Evolutionary conservation across 2,113 vertebrate genomes (phyloP).

Genomic region (Sisor rabdophorus): DNA sequence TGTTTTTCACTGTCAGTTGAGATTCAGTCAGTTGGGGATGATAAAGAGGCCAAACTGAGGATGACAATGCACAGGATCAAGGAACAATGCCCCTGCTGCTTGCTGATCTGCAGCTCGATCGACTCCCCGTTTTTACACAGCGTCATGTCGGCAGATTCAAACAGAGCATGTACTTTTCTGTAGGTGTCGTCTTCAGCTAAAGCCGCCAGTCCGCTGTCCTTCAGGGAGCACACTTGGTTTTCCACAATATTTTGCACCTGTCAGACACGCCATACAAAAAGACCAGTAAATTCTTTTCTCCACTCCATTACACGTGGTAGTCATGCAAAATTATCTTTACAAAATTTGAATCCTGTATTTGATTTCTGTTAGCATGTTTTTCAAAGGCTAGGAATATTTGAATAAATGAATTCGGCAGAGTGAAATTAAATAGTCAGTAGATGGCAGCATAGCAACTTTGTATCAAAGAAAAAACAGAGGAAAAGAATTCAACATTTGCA

Average conservation of each 20-base stretch:
- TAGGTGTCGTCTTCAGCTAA: slow-evolving; percentile 68
- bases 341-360: no score
- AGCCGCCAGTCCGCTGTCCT: slow-evolving; percentile 54
- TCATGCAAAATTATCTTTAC: no score
- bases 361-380: no score
- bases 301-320: no score
- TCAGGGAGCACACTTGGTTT: slow-evolving; percentile 55
- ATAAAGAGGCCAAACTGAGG: slow-evolving; percentile 69
- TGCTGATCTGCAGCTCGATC: slow-evolving; percentile 60
- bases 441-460: no score
- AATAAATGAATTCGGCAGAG: no score
- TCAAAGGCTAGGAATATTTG: no score
- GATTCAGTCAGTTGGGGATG: slow-evolving; percentile 30
- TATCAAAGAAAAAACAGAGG: no score
- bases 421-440: no score
- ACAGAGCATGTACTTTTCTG: slow-evolving; percentile 64
- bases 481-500: no score
- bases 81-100: slow-evolving; percentile 57
- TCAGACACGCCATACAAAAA: neutral
- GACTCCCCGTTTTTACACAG: slow-evolving; percentile 68
- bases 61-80: slow-evolving; percentile 77
- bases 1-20: neutral
- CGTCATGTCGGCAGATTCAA: slow-evolving; percentile 64
- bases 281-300: neutral
- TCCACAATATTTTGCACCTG: slow-evolving; percentile 70